A percentile compares a stretch with the other conserved stretches of the same genome.
phyloP scores from a whole-genome alignment of 23 tunicate species.

The Trididemnum clinides region DNA sequence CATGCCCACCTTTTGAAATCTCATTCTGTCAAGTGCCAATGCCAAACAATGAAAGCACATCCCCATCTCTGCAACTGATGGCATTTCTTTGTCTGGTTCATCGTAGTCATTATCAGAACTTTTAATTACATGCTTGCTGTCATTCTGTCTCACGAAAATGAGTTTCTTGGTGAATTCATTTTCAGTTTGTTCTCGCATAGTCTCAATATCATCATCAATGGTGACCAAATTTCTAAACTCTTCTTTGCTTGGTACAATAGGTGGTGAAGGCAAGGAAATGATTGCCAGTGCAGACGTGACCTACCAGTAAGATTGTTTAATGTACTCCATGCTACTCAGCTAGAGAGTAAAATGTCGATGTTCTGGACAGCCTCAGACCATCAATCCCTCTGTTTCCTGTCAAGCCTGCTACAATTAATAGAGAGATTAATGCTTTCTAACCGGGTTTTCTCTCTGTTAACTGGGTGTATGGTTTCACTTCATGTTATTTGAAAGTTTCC shows the following conservation, averaged over 20 bases:
- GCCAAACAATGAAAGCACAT: slow-evolving; percentile 8
- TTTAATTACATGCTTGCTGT: not conserved
- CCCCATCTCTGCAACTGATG: slow-evolving; percentile 21
- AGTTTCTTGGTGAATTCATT: slow-evolving; percentile 30
- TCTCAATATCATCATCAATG: slow-evolving; percentile 23
- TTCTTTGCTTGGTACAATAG: slow-evolving; percentile 16
- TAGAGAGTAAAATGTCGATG: no score
- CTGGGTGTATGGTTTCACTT: no score
- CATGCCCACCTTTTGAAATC: slow-evolving; percentile 32
- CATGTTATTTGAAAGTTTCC: no score
- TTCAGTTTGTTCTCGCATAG: slow-evolving; percentile 22
- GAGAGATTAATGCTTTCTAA: no score
- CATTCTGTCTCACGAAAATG: not conserved
- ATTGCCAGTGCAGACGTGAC: no score
- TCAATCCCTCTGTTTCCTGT: no score
- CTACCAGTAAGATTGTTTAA: no score
- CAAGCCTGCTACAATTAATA: no score
- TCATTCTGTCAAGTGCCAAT: slow-evolving; percentile 24
- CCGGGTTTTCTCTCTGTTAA: no score
- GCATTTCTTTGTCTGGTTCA: slow-evolving; percentile 26
- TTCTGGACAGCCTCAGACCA: no score
- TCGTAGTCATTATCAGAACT: slow-evolving; percentile 10
- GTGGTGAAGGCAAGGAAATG: slow-evolving; percentile 27
- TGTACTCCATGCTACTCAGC: no score
- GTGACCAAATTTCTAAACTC: slow-evolving; percentile 30